A percentile compares a stretch with the other conserved stretches of the same genome.
Evolutionary conservation across 2,797 vertebrate genomes (phyloP).

Genomic region (Pseudotriccus pelzelni): DNA sequence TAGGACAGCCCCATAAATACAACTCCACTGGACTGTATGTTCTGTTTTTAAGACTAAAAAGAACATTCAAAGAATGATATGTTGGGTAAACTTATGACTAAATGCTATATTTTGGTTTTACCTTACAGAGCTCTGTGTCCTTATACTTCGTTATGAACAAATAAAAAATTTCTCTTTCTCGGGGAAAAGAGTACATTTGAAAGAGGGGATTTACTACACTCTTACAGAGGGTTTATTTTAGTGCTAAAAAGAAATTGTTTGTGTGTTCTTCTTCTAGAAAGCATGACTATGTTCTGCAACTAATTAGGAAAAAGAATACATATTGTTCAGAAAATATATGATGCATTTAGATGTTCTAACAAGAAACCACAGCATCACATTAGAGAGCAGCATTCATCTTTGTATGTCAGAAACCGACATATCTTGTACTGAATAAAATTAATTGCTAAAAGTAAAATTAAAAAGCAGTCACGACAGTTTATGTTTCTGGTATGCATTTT

Average conservation of each 20-base stretch:
- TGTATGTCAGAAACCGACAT: not conserved
- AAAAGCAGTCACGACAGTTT: not conserved
- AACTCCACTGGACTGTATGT: not conserved
- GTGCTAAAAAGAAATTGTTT: not conserved
- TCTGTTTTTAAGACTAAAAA: not conserved
- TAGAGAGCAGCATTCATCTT: not conserved
- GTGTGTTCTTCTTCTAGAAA: not conserved
- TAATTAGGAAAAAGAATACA: slow-evolving; percentile 31
- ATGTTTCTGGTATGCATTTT: not conserved
- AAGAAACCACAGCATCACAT: not conserved
- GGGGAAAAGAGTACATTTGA: not conserved
- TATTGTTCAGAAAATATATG: not conserved
- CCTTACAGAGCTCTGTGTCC: not conserved
- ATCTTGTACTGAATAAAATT: not conserved
- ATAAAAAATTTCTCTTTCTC: not conserved
- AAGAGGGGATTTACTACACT: not conserved
- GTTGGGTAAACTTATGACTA: not conserved
- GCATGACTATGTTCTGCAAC: not conserved
- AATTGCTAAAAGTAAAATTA: not conserved
- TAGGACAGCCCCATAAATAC: not conserved
- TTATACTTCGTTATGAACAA: not conserved
- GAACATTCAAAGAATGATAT: not conserved
- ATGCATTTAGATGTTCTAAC: not conserved
- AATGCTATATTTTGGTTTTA: not conserved
- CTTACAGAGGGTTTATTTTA: not conserved